phyloP scores from a whole-genome alignment of 2,113 vertebrate genomes.

The Scopus umbretta region DNA sequence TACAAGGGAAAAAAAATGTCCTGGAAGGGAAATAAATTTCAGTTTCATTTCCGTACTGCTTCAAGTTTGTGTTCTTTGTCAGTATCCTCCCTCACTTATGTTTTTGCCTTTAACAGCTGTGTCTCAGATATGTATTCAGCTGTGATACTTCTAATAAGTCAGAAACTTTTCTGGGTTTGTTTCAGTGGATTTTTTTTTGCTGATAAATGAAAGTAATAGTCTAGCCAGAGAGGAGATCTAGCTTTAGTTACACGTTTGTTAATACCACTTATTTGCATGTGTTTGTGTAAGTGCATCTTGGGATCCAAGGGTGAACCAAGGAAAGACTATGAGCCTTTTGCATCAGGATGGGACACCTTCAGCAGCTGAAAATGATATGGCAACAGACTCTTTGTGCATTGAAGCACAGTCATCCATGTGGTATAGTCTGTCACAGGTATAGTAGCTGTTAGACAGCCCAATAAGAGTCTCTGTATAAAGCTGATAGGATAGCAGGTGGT shows the following conservation, averaged over 20 bases:
- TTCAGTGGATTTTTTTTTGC: not conserved
- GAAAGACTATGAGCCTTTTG: not conserved
- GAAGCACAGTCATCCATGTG: fast-evolving
- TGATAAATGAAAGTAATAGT: not conserved
- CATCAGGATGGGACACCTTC: not conserved
- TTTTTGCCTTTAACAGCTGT: not conserved
- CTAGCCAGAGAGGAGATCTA: not conserved
- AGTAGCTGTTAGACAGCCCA: not conserved
- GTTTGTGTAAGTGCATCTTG: not conserved
- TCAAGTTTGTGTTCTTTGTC: not conserved
- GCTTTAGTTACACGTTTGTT: not conserved
- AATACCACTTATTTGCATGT: not conserved
- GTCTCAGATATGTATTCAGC: not conserved
- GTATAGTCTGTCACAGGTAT: not conserved
- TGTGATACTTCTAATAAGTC: not conserved
- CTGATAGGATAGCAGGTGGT: not conserved
- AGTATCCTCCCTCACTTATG: not conserved
- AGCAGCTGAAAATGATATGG: not conserved
- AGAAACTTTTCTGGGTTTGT: not conserved
- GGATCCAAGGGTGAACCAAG: not conserved
- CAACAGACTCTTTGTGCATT: too few relatives aligned
- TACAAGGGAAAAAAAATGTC: not conserved
- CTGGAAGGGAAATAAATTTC: not conserved
- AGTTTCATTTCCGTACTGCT: not conserved
- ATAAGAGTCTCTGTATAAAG: not conserved